phyloP scores from a whole-genome alignment of 2,797 vertebrate genomes.

The Anabacerthia variegaticeps region DNA sequence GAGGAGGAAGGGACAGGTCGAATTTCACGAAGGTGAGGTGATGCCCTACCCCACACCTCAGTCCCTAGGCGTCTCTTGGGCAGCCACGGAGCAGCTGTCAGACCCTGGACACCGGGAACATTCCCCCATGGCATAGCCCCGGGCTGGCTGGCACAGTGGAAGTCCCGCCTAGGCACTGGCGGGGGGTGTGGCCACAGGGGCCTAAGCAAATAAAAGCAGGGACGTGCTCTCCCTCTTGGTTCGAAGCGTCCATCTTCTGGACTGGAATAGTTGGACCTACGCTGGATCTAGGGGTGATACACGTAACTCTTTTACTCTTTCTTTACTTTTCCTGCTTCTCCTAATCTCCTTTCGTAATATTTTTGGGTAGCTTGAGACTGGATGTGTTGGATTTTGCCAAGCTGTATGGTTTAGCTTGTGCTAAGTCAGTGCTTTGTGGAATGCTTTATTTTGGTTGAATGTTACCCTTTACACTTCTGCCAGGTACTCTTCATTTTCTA shows the following conservation, averaged over 20 bases:
- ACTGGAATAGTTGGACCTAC: rapidly evolving
- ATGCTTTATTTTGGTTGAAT: not conserved
- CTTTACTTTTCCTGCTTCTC: not conserved
- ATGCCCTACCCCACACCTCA: not conserved
- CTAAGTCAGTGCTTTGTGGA: not conserved
- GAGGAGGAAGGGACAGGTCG: not conserved
- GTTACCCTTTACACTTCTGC: not conserved
- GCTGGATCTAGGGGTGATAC: not conserved
- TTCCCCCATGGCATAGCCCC: not conserved
- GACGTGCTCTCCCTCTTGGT: not conserved
- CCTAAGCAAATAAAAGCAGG: not conserved
- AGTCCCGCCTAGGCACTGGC: too few species aligned
- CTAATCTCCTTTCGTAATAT: not conserved
- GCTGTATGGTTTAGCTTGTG: not conserved
- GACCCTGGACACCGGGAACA: too few species aligned
- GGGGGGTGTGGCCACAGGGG: not conserved
- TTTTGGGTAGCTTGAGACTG: not conserved
- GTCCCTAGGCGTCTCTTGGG: not conserved
- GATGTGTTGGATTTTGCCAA: not conserved
- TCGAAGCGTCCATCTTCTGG: not conserved
- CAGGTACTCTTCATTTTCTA: not conserved
- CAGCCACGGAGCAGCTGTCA: too few species aligned
- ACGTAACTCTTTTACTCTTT: not conserved
- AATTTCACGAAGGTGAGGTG: not conserved
- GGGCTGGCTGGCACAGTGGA: not conserved